Percentiles rank a stretch among this genome's conserved stretches.
phyloP scores from a whole-genome alignment of 2,113 vertebrate genomes.

The Podiceps cristatus region DNA sequence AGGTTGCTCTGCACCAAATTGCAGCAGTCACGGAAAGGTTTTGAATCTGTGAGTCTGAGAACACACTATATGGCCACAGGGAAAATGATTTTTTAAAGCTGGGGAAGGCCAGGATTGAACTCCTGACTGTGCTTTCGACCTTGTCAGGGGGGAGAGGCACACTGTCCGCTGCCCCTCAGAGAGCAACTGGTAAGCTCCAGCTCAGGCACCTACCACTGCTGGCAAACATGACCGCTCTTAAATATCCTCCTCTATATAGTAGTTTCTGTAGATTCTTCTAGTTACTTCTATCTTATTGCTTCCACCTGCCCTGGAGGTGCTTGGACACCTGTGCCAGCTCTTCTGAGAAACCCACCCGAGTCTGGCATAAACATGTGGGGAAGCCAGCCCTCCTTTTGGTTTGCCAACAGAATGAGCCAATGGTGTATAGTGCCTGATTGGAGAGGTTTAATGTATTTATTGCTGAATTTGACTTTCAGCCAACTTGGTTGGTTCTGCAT shows the following conservation, averaged over 20 bases:
- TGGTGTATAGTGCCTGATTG: fast-evolving
- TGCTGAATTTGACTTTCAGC: not conserved
- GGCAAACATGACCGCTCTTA: not conserved
- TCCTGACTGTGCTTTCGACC: not conserved
- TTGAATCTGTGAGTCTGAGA: not conserved
- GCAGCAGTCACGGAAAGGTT: not conserved
- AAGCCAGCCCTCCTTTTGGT: not conserved
- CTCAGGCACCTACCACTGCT: not conserved
- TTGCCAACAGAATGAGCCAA: not conserved
- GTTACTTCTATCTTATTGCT: not conserved
- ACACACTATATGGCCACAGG: not conserved
- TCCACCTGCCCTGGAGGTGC: not conserved
- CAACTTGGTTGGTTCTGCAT: not conserved
- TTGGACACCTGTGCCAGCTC: fast-evolving
- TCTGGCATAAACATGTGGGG: fast-evolving
- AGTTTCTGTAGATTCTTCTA: not conserved
- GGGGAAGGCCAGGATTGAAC: not conserved
- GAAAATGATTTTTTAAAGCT: not conserved
- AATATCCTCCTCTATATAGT: not conserved
- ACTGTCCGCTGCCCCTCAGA: not conserved
- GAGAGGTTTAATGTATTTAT: not conserved
- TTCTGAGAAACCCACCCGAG: not conserved
- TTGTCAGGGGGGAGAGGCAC: fast-evolving
- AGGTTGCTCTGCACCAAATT: not conserved
- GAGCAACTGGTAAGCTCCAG: not conserved